These are phyloP conservation scores for Dendrolimus punctatus DNA, from an alignment of 1,140 invertebrate species.

Conservation along the genomic window DNA sequence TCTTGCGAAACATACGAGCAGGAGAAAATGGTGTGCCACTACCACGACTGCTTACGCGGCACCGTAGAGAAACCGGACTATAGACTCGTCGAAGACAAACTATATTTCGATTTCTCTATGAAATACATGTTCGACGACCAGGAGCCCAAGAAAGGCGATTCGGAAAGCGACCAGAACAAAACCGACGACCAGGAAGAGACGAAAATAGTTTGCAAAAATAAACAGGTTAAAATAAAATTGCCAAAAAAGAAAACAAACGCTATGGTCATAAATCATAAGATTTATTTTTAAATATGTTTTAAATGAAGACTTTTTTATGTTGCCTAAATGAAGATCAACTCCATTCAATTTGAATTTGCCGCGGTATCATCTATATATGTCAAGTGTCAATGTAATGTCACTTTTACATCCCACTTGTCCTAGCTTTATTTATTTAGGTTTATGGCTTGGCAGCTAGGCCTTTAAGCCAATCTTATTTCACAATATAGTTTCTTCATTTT, in stretches of 20 bases:
- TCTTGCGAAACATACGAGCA: conserved; percentile 80
- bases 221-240: conserved; percentile 18
- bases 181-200: conserved; percentile 13
- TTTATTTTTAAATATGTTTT: conserved; percentile 56
- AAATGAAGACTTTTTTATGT: conserved; percentile 8
- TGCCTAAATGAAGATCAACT: neutral
- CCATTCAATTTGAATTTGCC: no score
- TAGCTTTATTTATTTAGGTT: no score
- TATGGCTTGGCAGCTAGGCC: no score
- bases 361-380: no score
- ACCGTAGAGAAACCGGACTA: conserved; percentile 54
- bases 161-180: conserved; percentile 11
- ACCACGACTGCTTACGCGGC: conserved; percentile 73
- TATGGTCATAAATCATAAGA: conserved; percentile 65
- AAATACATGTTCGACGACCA: conserved; percentile 46
- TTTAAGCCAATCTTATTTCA: no score
- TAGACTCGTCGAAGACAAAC: conserved; percentile 52
- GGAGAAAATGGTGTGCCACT: conserved; percentile 75
- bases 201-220: conserved; percentile 5
- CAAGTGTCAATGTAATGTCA: no score
- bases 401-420: no score
- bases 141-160: conserved; percentile 9
- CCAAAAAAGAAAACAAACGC: conserved; percentile 44
- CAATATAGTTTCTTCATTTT: no score
- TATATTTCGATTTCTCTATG: conserved; percentile 61